Evolutionary conservation across 2,113 vertebrate species (phyloP).

Genomic region (Oncorhynchus kisutch): DNA sequence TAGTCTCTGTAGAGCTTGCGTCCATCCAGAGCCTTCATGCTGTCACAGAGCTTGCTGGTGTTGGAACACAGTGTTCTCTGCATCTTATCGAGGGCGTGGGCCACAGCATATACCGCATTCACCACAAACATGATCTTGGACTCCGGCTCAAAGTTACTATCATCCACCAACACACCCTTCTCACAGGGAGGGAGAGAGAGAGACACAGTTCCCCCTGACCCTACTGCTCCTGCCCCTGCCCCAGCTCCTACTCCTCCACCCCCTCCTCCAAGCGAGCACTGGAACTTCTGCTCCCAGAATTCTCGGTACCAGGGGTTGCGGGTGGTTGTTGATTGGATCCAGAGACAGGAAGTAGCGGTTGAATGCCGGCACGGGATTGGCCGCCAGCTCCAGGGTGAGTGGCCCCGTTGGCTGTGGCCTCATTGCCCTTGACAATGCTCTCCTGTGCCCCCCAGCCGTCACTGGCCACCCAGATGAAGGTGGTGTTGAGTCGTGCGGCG

Average conservation of each 20-base stretch:
- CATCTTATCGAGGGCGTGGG: conserved; percentile 91
- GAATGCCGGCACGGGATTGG: conserved; percentile 87
- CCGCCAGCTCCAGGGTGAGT: conserved; percentile 94
- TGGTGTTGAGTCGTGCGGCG: conserved; percentile 88
- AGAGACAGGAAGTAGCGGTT: conserved; percentile 92
- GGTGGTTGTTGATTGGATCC: conserved; percentile 83
- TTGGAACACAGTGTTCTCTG: conserved; percentile 90
- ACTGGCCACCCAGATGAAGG: conserved; percentile 97
- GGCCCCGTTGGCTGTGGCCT: conserved; percentile 88
- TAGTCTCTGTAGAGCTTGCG: conserved; percentile 92
- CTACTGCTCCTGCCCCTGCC: conserved; percentile 26
- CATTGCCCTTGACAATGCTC: conserved; percentile 93
- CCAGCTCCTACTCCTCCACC: conserved; percentile 36
- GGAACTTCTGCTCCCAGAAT: conserved; percentile 98
- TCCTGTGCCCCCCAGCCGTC: conserved; percentile 98
- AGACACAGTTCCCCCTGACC: conserved; percentile 22
- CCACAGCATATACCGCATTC: conserved; percentile 96
- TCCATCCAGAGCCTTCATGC: conserved; percentile 92
- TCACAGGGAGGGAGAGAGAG: conserved; percentile 77
- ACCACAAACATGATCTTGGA: conserved; percentile 99
- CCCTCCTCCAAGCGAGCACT: conserved; percentile 83
- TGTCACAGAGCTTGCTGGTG: conserved; percentile 90
- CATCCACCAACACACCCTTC: conserved; percentile 83
- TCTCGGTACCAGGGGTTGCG: conserved; percentile 97
- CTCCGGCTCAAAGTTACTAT: conserved; percentile 91